A percentile compares a stretch with the other conserved stretches of the same genome.
Evolutionary conservation across 2,888 invertebrate species (phyloP).

Genomic region (Odontocerum albicorne): DNA sequence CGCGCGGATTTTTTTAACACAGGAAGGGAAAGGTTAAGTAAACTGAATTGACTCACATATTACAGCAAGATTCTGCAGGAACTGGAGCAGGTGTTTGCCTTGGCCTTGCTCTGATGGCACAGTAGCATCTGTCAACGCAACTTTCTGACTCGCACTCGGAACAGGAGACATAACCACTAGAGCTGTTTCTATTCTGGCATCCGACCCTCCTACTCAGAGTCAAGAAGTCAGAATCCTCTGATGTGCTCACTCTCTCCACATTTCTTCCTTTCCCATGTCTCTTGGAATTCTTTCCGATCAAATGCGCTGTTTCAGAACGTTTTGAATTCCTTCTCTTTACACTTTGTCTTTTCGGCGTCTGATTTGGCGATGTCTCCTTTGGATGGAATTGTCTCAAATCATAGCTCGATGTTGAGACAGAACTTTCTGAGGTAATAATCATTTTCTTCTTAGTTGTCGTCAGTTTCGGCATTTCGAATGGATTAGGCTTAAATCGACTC

Average conservation of each 20-base stretch:
- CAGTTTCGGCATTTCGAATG: slow-evolving; percentile 43
- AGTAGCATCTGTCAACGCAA: slow-evolving; percentile 85
- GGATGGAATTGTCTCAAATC: slow-evolving; percentile 64
- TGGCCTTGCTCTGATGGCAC: slow-evolving; percentile 47
- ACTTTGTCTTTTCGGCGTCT: slow-evolving; percentile 49
- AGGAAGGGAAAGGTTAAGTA: no score
- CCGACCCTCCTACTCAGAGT: slow-evolving; percentile 59
- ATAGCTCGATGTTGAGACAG: slow-evolving; percentile 64
- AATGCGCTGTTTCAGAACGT: slow-evolving; percentile 44
- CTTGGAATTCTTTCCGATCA: slow-evolving; percentile 46
- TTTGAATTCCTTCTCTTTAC: slow-evolving; percentile 50
- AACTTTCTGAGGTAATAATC: slow-evolving; percentile 56
- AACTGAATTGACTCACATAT: slow-evolving; percentile 52
- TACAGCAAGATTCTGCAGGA: slow-evolving; percentile 51
- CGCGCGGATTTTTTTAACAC: no score
- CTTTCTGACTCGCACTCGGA: slow-evolving; percentile 89
- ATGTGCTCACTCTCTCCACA: slow-evolving; percentile 63
- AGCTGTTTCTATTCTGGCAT: slow-evolving; percentile 64
- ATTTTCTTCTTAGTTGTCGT: slow-evolving; percentile 34
- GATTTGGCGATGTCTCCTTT: slow-evolving; percentile 52
- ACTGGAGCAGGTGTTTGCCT: slow-evolving; percentile 17
- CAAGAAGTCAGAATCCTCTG: slow-evolving; percentile 63
- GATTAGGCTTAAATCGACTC: slow-evolving; percentile 40
- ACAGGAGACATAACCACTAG: slow-evolving; percentile 79
- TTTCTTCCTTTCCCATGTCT: slow-evolving; percentile 54